phyloP scores from a whole-genome alignment of 1,140 invertebrate genomes.

The Zaprionus vittiger region DNA sequence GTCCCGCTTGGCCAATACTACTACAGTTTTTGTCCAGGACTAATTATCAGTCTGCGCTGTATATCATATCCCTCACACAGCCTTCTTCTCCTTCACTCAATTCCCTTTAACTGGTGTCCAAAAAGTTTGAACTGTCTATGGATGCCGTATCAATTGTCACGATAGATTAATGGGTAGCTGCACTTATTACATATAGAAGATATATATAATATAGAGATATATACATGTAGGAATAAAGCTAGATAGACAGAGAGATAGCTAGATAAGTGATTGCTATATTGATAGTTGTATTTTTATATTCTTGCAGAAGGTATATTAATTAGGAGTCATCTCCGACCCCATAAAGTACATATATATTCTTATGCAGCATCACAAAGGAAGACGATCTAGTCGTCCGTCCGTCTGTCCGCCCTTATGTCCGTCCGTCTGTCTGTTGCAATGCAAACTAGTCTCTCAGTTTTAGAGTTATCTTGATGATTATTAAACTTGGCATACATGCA shows the following conservation, averaged over 20 bases:
- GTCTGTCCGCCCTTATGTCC: no score
- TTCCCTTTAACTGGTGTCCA: background rate
- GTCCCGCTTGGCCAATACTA: background rate
- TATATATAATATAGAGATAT: background rate
- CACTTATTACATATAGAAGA: background rate
- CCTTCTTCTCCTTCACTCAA: background rate
- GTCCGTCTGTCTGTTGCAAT: no score
- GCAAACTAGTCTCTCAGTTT: no score
- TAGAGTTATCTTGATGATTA: no score
- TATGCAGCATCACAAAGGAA: no score
- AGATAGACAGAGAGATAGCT: background rate
- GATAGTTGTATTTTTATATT: no score
- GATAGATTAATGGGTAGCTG: background rate
- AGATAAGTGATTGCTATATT: background rate
- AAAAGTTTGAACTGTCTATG: background rate
- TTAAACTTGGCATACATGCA: no score
- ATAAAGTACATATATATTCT: no score
- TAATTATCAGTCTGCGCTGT: conserved; percentile 5
- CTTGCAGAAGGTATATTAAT: no score
- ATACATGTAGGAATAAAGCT: background rate
- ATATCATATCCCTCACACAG: background rate
- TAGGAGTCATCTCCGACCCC: no score
- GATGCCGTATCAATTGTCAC: background rate
- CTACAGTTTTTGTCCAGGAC: background rate
- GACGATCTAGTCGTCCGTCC: no score